Evolutionary conservation across 2,888 invertebrate genomes (phyloP).

Genomic region (Cephus pulcher): DNA sequence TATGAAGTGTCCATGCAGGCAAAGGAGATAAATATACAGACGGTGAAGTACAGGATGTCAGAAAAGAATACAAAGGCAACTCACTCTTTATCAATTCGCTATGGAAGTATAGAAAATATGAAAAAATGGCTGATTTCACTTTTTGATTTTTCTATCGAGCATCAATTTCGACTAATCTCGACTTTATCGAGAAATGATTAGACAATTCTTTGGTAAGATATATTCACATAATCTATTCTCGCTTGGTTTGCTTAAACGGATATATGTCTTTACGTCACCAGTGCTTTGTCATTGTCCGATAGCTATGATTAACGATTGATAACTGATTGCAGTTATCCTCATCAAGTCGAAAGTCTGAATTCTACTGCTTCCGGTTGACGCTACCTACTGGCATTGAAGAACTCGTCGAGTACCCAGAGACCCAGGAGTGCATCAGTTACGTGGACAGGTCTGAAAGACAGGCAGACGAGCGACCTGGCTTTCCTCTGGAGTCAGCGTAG

Average conservation of each 20-base stretch:
- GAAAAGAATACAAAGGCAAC: neutral
- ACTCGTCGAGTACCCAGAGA: neutral
- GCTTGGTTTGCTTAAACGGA: neutral
- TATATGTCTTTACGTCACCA: neutral
- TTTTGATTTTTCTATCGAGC: neutral
- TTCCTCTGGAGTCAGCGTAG: conserved; percentile 28
- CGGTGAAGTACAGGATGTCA: neutral
- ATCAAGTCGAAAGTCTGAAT: neutral
- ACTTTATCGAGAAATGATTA: neutral
- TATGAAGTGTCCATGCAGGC: neutral
- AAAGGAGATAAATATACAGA: neutral
- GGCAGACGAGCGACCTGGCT: conserved; percentile 45
- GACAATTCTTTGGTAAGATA: neutral
- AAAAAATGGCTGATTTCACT: neutral
- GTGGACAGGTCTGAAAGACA: conserved; percentile 26
- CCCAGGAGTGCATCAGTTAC: conserved; percentile 29
- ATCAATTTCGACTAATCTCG: neutral
- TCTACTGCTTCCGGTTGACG: neutral
- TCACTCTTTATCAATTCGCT: neutral
- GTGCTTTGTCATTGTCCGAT: neutral
- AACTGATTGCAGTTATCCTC: neutral
- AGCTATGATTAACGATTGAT: neutral
- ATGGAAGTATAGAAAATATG: neutral
- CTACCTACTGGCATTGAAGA: neutral
- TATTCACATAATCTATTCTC: neutral